Evolutionary conservation across 92 coral and sea anemone species (phyloP), one percentile per base, ranked within the genome.

Genomic region (Isaurus tuberculatus): DNA sequence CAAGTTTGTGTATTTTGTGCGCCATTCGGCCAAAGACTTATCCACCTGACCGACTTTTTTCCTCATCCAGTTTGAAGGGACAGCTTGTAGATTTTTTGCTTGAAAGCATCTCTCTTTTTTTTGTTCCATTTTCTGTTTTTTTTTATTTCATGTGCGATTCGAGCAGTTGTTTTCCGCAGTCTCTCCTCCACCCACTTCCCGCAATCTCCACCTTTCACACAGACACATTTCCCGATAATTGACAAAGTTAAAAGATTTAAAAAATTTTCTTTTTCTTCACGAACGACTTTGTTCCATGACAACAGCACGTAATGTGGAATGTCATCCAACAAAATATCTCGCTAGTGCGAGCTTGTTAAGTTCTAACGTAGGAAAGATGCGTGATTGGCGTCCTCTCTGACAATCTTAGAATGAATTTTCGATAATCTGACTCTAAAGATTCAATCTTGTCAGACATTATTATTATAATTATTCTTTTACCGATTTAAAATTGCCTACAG

Each of bases 1-100:
- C 64, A 80, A 31, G 75, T 88, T 44, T 17, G 8, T 44, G 64
- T 84, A 84, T 63, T 61, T 84, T n/a, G 27, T 11, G 28, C 30
- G 58, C 72, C 70, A 85, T 29, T 80, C 71, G 13, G 49, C 63
- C 57, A 63, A 79, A 27, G 43, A 43, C 67, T 36, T 32, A 44
- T 71, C 83, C 83, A 22, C 11, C 49, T 15, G 69, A 13, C 14
- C 69, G 27, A 27, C 40, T 85, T 80, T 33, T 30, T 15, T 23
- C 2, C 10, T 30, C 10, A 66, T 7, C 22, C 23, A 33, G 43
- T 17, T 16, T 30, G 72, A 66, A 66, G 22, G 22, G 72, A 15
- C 5, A 33, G 20, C 30, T 33, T 14, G 42, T 17, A 30, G 9
- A 30, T 32, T 66, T 66, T 66, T 17, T 66, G 8, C 43, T 15